Base-by-base conservation (phyloP, 2,888 invertebrate species). In the Ichneumoninae sp. region DNA sequence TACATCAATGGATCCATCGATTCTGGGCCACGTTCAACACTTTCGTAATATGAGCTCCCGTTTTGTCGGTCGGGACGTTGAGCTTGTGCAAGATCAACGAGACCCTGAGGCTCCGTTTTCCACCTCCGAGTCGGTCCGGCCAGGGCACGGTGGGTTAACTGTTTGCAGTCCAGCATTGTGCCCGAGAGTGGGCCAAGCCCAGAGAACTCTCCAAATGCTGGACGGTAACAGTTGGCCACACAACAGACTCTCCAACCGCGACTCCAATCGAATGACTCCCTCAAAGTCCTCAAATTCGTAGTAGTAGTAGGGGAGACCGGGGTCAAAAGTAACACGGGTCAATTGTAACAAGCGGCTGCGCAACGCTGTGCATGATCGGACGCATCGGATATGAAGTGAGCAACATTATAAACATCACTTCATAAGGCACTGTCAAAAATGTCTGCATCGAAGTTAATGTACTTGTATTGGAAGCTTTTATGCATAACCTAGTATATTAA, bases 31-130 rank as follows among this genome's bases (percentile, higher is more conserved):
- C 19, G 26, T 0, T 65, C 65, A n/a, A 7, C 26, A 7, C 36
- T 77, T 77, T 40, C 60, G 68, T 50, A 72, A 77, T 22, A 47
- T 33, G 19, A 19, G 10, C 60, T 16, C 5, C n/a, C 13, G 36
- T 50, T 71, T 50, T 7, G 7, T 6, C 54, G 44, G 54, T 65
- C 57, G 57, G 71, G 65, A 72, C 57, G 57, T 66, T 30, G 76
- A 47, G 16, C 66, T 57, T 82, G 60, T 50, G 76, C 36, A 57
- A 77, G 13, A 77, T 16, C 22, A 33, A 4, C 7, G 26, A 76
- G 60, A 40, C 47, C 60, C 47, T 10, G 50, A 47, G 74, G 47
- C 57, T 60, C 16, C 57, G 26, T 57, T 57, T 10, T 10, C 57
- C 57, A 57, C 26, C 57, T 57, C 22, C 26, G 57, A 57, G 57